Conservation (phyloP, 2,113 vertebrate genomes). For the Tupaia tana region DNA sequence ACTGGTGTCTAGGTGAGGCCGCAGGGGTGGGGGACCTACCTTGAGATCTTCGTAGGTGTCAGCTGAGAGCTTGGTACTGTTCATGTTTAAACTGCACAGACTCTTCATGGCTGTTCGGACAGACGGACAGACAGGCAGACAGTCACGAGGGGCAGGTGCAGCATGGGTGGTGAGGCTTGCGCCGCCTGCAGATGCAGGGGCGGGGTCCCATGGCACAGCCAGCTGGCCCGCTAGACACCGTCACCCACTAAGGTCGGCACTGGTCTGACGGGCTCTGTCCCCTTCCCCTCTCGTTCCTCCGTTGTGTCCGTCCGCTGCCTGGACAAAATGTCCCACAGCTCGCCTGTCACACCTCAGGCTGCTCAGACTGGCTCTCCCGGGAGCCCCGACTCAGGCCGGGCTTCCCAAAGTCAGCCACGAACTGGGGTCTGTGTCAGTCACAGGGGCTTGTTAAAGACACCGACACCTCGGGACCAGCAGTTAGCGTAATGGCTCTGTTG, state of each 20-base stretch:
- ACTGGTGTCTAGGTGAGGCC: neutral
- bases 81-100: slow-evolving; percentile 99
- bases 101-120: slow-evolving; percentile 95
- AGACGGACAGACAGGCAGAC: neutral
- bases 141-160: neutral
- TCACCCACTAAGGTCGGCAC: no score
- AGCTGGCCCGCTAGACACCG: rapidly evolving
- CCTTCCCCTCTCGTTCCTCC: neutral
- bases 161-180: neutral
- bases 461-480: no score
- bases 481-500: no score
- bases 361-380: neutral
- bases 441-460: neutral
- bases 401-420: neutral
- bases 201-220: rapidly evolving
- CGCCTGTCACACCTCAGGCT: rapidly evolving
- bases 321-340: neutral
- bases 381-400: neutral
- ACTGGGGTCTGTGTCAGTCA: neutral
- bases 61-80: slow-evolving; percentile 99
- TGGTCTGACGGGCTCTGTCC: neutral
- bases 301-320: neutral
- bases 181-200: neutral
- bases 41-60: slow-evolving; percentile 99
- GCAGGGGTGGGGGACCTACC: slow-evolving; percentile 84